A percentile compares a stretch with the other conserved stretches of the same genome.
Evolutionary conservation across 2,888 invertebrate species (phyloP).

Genomic region (Tupiocoris notatus): DNA sequence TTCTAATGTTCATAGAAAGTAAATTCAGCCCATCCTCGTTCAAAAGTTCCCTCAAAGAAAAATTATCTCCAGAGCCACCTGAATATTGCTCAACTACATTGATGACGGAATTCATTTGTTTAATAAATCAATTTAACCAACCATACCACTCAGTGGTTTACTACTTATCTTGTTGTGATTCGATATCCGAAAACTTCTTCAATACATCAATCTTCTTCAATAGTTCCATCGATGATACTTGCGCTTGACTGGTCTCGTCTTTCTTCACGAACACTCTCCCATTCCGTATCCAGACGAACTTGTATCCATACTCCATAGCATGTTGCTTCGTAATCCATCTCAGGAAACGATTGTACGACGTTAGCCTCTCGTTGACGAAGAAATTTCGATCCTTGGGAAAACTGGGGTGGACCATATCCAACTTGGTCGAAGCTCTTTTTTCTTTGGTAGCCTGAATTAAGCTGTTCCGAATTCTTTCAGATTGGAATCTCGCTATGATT

Average conservation of each 20-base stretch:
- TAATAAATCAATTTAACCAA: neutral
- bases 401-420: neutral
- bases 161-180: neutral
- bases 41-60: neutral
- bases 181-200: neutral
- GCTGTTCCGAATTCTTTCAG: neutral
- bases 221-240: neutral
- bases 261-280: neutral
- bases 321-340: slow-evolving; percentile 1
- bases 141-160: neutral
- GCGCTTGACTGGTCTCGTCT: neutral
- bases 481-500: neutral
- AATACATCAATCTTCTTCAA: neutral
- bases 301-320: slow-evolving; percentile 3
- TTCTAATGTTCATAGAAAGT: slow-evolving; percentile 8
- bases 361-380: neutral
- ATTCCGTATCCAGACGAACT: neutral
- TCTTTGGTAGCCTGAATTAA: neutral
- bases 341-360: slow-evolving; percentile 1
- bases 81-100: slow-evolving; percentile 1
- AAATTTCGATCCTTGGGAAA: neutral
- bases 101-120: neutral
- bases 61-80: neutral
- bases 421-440: neutral
- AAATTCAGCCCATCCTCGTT: neutral